These are phyloP conservation scores for Drosophila incognita DNA, from an alignment of 2,888 invertebrate genomes.

Conservation along the genomic window DNA sequence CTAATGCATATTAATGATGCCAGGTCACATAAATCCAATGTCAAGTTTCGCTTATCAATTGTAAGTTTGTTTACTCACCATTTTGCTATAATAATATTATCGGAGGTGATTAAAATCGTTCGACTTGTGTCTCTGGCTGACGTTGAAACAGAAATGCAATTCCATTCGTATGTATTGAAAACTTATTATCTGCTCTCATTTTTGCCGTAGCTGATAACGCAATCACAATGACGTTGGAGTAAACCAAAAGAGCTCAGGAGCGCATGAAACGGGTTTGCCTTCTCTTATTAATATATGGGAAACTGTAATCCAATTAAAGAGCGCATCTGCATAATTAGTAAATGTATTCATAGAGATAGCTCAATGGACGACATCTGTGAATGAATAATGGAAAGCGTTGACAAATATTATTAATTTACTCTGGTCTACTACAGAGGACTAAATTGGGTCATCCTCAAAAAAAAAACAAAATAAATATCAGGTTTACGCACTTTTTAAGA, in stretches of 20 bases:
- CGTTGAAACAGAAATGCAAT: background rate
- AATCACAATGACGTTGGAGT: background rate
- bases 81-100: background rate
- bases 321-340: background rate
- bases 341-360: background rate
- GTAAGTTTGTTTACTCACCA: constrained; percentile 6
- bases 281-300: background rate
- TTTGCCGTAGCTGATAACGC: background rate
- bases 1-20: background rate
- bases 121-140: background rate
- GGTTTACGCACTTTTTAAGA: background rate
- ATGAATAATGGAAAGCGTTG: background rate
- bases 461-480: background rate
- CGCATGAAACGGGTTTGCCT: background rate
- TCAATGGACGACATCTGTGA: background rate
- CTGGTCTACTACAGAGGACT: too few relatives aligned
- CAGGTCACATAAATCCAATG: background rate
- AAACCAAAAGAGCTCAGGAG: background rate
- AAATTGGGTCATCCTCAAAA: background rate
- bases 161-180: background rate
- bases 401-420: background rate
- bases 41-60: constrained; percentile 1
- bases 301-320: background rate
- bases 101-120: too few relatives aligned
- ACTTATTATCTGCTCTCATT: background rate